Percentiles rank a stretch among this genome's conserved stretches.
phyloP scores from a whole-genome alignment of 2,797 vertebrate genomes.

The Catamblyrhynchus diadema region DNA sequence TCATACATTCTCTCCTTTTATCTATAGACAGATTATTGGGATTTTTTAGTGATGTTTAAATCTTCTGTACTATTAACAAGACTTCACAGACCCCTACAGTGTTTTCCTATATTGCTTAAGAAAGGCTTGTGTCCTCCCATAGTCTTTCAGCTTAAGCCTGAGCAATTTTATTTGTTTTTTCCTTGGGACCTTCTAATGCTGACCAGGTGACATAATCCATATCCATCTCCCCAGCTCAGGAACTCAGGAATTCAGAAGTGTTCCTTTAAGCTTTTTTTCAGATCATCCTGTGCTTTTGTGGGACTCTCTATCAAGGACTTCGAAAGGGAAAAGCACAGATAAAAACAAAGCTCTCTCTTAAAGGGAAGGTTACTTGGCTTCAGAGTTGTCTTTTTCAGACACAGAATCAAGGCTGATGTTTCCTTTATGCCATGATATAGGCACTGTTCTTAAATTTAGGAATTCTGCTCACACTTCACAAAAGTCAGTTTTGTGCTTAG shows the following conservation, averaged over 20 bases:
- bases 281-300: neutral
- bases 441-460: neutral
- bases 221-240: neutral
- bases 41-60: neutral
- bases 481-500: neutral
- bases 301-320: neutral
- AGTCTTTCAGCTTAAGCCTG: neutral
- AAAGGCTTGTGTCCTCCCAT: neutral
- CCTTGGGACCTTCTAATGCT: neutral
- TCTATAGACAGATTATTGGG: neutral
- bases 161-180: neutral
- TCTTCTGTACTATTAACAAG: neutral
- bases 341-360: neutral
- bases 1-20: neutral
- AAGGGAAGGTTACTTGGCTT: neutral
- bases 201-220: neutral
- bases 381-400: neutral
- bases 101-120: neutral
- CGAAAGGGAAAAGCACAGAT: neutral
- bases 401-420: neutral
- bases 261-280: neutral
- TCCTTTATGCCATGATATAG: neutral
- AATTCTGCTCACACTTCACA: neutral
- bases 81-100: neutral
- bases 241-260: neutral